Base-by-base conservation (phyloP, 2,888 invertebrate genomes). In the Chrysolina haemoptera region DNA sequence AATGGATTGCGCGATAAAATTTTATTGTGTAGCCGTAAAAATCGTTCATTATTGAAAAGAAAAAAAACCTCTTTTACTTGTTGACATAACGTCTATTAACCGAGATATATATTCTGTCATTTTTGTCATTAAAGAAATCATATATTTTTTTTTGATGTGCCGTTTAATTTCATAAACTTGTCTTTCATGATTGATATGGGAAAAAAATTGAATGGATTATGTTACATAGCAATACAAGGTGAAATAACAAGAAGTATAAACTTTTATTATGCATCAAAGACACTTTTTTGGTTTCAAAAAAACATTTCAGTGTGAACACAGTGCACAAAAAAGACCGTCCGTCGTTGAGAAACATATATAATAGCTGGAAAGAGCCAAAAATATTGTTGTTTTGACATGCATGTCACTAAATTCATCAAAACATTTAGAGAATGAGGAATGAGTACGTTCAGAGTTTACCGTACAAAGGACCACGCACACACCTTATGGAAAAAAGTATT, bases 1-100 rank as follows among this genome's bases (percentile, higher is more conserved):
- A 59, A 59, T 59, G 59, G 59, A 59, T 59, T 59, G 59, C 10
- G 35, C 9, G 22, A 59, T 59, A 59, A 27, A 59, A 59, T 59
- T 59, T 59, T 59, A 59, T 59, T 59, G 59, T n/a, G 27, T n/a
- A 59, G 27, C 59, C 59, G 59, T 59, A 59, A 59, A 53, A 59
- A 59, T 35, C 59, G 59, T 35, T 59, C 59, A 59, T 59, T 59
- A 59, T 59, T 16, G 59, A 27, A 59, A 35, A 6, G 59, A 59
- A 59, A 59, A 59, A 59, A 59, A 59, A 59, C 59, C n/a, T 12
- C 35, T 8, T 59, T 35, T 35, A 59, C 59, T 22, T 35, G 35
- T 22, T 35, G 35, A 8, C 35, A 35, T 35, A 59, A 59, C 27
- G 59, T 59, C 35, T 16, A 27, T 59, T 1, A 35, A 59, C n/a